Evolutionary conservation across 2,113 vertebrate species (phyloP).

Genomic region (Barbus barbus): DNA sequence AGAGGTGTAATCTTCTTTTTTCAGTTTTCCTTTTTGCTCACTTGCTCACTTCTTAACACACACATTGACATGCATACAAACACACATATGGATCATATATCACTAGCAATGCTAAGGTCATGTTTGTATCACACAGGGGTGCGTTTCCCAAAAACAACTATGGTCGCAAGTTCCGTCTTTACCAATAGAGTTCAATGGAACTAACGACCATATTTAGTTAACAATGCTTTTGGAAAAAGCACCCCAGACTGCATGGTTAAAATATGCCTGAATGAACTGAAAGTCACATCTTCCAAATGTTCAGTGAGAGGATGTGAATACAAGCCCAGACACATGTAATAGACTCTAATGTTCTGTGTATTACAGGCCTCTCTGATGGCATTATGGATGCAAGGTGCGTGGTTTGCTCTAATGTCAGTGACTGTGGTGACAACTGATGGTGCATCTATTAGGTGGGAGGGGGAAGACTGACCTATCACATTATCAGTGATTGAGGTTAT

Average conservation of each 20-base stretch:
- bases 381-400: slow-evolving; percentile 38
- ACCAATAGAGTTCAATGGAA: too few species aligned
- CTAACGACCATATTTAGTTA: too few species aligned
- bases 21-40: too few species aligned
- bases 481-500: slow-evolving; percentile 78
- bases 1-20: too few species aligned
- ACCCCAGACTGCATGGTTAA: too few species aligned
- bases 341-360: not conserved
- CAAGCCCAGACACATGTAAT: not conserved
- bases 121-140: not conserved
- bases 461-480: slow-evolving; percentile 75
- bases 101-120: not conserved
- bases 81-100: not conserved
- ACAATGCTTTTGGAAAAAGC: too few species aligned
- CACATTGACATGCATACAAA: not conserved
- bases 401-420: slow-evolving; percentile 27
- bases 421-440: slow-evolving; percentile 65
- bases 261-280: not conserved
- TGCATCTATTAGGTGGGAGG: slow-evolving; percentile 65
- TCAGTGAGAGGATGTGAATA: not conserved
- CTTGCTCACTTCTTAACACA: too few species aligned
- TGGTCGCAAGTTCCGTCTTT: too few species aligned
- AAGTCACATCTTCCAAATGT: not conserved
- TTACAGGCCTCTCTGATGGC: slow-evolving; percentile 4
- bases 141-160: too few species aligned